Conservation (phyloP, 2,888 invertebrate genomes). For the Xylota sylvarum region DNA sequence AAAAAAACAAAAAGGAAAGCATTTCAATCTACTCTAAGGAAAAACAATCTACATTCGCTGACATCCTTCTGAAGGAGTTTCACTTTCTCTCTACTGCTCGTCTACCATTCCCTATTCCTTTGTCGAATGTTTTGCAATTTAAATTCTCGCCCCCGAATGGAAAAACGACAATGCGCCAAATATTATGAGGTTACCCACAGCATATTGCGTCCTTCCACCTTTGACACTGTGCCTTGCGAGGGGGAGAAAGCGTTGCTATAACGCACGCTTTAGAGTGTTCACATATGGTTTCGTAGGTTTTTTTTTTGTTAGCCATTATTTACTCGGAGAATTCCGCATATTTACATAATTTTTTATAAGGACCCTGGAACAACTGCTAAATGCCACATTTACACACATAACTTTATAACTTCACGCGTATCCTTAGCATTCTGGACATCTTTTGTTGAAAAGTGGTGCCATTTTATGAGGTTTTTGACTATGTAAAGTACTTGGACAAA, state of each 20-base stretch:
- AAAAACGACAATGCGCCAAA: slow-evolving; percentile 39
- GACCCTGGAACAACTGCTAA: slow-evolving; percentile 44
- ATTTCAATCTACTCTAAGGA: slow-evolving; percentile 51
- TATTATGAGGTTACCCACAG: slow-evolving; percentile 45
- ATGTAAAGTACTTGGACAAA: slow-evolving; percentile 7
- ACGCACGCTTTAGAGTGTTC: slow-evolving; percentile 33
- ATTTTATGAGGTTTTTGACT: slow-evolving; percentile 41
- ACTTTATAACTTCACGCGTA: slow-evolving; percentile 41
- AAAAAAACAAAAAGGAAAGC: slow-evolving; percentile 15
- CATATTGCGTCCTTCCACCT: slow-evolving; percentile 13
- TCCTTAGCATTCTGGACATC: background rate
- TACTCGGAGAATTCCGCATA: slow-evolving; percentile 26
- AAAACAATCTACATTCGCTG: slow-evolving; percentile 50
- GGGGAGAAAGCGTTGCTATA: slow-evolving; percentile 15
- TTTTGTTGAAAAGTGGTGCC: slow-evolving; percentile 29
- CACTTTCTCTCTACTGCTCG: slow-evolving; percentile 11
- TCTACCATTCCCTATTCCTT: slow-evolving; percentile 13
- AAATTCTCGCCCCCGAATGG: slow-evolving; percentile 32
- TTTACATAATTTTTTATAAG: slow-evolving; percentile 53
- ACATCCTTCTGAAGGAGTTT: slow-evolving; percentile 55
- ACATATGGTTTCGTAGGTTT: slow-evolving; percentile 44
- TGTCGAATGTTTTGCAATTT: slow-evolving; percentile 56
- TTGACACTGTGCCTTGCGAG: background rate
- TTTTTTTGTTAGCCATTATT: slow-evolving; percentile 55
- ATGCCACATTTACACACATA: slow-evolving; percentile 21